Evolutionary conservation across 2,888 invertebrate species (phyloP), one percentile per base, ranked within the genome.

Genomic region (Mesorhabditis sp.): DNA sequence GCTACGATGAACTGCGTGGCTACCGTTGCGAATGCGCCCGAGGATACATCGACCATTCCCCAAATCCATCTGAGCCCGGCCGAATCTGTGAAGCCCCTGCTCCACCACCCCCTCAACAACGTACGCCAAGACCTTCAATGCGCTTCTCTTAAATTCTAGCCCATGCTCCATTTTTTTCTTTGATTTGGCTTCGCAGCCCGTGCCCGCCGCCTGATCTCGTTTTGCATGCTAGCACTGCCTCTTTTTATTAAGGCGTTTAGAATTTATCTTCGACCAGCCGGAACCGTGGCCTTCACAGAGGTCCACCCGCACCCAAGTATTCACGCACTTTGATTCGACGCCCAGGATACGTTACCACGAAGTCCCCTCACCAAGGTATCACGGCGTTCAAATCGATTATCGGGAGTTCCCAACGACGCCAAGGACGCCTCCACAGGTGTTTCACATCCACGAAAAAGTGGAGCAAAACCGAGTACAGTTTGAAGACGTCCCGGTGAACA

Each of bases 1-100:
- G 85, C 72, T 83, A 82, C 70, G 83, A 86, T 66, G 80, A 78
- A 28, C 62, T 72, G 15, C 62, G 70, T 10, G 82, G 83, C 15
- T 86, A 85, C 63, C 75, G 83, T 6, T 86, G 86, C 70, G 84
- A 86, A 70, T 86, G 86, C 69, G 74, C 76, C 44, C 78, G 80
- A 3, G 85, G 85, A 10, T 85, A 73, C 69, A 61, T 78, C 62
- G 85, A 85, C 69, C 75, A 82, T 42, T 83, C 85, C 4, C 82
- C 83, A 4, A 77, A 80, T 62, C 72, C 77, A 5, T 67, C 68
- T 5, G 74, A 72, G 67, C 69, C 76, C 6, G 85, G 85, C 43
- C 71, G 85, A 61, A 80, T 85, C 41, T 85, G 85, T 70, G 85
- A 85, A 69, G 79, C 76, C 4, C 81, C 82, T 28, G 71, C 80